phyloP scores from a whole-genome alignment of 2,888 invertebrate species.

The Troides oblongomaculatus region DNA sequence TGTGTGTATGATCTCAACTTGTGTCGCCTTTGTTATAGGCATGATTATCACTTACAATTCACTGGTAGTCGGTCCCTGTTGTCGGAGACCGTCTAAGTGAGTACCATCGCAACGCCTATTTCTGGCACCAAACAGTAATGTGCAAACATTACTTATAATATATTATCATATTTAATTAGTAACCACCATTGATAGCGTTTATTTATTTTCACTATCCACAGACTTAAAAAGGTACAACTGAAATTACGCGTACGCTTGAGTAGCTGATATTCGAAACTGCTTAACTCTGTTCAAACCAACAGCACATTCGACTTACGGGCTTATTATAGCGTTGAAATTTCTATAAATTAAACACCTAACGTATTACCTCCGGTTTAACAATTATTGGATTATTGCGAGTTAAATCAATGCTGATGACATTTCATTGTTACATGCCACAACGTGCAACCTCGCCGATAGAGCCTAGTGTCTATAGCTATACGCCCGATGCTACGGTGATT shows the following conservation, averaged over 20 bases:
- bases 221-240: neutral
- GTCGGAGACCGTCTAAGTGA: no score
- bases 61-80: no score
- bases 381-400: constrained; percentile 16
- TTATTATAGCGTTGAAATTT: constrained; percentile 6
- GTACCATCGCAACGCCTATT: no score
- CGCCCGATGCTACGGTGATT: constrained; percentile 17
- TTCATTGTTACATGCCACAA: constrained; percentile 20
- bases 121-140: no score
- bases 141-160: no score
- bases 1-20: no score
- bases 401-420: constrained; percentile 23
- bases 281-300: neutral
- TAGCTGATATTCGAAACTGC: no score
- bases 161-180: no score
- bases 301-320: neutral
- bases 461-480: constrained; percentile 6
- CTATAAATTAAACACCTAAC: constrained; percentile 18
- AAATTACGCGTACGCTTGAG: no score
- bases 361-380: constrained; percentile 12
- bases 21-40: no score
- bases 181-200: neutral
- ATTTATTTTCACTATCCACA: neutral
- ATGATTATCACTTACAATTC: no score
- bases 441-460: constrained; percentile 5